Base-by-base conservation (phyloP, 2,888 invertebrate species). In the Mycogona germanica region DNA sequence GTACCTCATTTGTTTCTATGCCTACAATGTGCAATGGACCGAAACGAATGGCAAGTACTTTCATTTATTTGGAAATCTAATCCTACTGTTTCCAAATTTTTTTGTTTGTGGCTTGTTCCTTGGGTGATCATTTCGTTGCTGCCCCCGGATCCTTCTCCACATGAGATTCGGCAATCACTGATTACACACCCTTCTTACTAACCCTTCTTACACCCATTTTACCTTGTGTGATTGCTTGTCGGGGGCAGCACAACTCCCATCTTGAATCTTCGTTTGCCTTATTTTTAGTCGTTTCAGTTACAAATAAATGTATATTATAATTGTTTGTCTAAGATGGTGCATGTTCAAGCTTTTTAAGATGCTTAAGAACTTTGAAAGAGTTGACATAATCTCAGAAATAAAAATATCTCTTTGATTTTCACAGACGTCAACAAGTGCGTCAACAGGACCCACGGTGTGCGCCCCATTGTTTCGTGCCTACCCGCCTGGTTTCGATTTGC, bases 401-500 rank as follows among this genome's bases (percentile, higher is more conserved):
- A n/a, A n/a, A n/a, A n/a, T n/a, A n/a, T 32, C n/a, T 32, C 35
- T 32, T 32, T 32, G 35, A 32, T 32, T 32, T 32, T 32, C 5
- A 3, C 25, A 68, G 78, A 79, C 64, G 74, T 78, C 0, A 78
- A 78, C 55, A 79, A 82, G 61, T 79, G 82, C 60, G 77, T 81
- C 64, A 78, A 79, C 57, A 82, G 81, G 64, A 81, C 80, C 60
- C 78, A 82, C 60, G 77, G 86, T 47, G 76, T 88, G 29, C 77
- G 93, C 41, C 84, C 92, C 0, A 72, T 95, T 9, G 86, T 97
- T 32, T 85, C 86, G 63, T 85, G 92, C 62, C 73, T 98, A 23
- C 98, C 98, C 0, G 96, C 97, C 0, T 96, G 95, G 92, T 89
- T 92, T 60, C 82, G 98, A 29, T 97, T 98, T 73, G 91, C 93